Conservation (phyloP, 2,113 vertebrate species). For the Campylorhamphus procurvoides region DNA sequence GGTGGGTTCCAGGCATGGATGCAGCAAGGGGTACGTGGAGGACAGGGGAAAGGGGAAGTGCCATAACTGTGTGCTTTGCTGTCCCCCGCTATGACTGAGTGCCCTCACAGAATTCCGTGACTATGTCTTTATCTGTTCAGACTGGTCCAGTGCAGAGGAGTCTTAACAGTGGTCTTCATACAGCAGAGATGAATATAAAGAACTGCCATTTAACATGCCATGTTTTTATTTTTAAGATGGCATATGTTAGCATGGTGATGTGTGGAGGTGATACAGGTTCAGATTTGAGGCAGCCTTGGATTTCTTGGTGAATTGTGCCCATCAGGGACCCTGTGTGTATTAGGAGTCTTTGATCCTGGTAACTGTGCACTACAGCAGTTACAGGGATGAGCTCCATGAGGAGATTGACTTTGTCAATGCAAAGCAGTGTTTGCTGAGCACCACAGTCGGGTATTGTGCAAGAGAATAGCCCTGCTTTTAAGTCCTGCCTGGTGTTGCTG, state of each 20-base stretch:
- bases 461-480: not conserved
- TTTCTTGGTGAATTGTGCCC: accelerated
- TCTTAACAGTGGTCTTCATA: not conserved
- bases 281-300: not conserved
- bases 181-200: not conserved
- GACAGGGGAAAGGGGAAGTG: not conserved
- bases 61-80: accelerated
- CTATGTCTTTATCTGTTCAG: not conserved
- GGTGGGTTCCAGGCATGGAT: not conserved
- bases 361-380: not conserved
- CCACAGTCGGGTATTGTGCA: accelerated
- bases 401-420: not conserved
- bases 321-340: not conserved
- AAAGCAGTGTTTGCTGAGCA: not conserved
- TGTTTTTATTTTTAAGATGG: not conserved
- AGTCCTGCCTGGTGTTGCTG: not conserved
- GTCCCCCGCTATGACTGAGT: accelerated
- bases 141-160: accelerated
- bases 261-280: not conserved
- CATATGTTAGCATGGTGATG: not conserved
- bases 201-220: not conserved
- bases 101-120: accelerated
- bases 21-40: accelerated
- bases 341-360: not conserved
- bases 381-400: not conserved